These are phyloP conservation scores for Brachyopa scutellaris DNA, from an alignment of 2,888 invertebrate genomes.

Conservation along the genomic window DNA sequence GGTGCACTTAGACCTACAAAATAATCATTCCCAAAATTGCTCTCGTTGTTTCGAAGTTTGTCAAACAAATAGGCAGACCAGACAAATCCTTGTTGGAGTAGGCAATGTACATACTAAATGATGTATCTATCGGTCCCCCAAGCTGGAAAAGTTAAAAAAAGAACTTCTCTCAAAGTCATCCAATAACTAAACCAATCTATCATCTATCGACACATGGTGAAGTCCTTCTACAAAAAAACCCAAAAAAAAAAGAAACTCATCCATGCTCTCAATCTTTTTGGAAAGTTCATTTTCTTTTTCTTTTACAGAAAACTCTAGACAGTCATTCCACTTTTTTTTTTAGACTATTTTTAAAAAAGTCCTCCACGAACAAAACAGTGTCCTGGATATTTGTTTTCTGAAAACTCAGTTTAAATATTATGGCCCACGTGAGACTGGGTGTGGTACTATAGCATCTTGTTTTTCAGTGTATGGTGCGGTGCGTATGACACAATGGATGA, in stretches of 20 bases:
- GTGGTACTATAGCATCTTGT: conserved; percentile 39
- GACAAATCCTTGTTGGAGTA: too few species aligned
- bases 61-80: too few species aligned
- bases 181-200: conserved; percentile 58
- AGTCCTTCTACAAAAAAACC: neutral
- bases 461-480: conserved; percentile 23
- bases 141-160: too few species aligned
- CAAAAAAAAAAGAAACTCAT: too few species aligned
- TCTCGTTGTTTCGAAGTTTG: too few species aligned
- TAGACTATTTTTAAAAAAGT: too few species aligned
- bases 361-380: conserved; percentile 5
- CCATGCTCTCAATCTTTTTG: neutral
- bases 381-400: conserved; percentile 13
- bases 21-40: too few species aligned
- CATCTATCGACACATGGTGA: conserved; percentile 42
- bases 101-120: too few species aligned
- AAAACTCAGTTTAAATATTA: conserved; percentile 1
- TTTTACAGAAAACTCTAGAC: neutral
- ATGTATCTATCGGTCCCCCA: too few species aligned
- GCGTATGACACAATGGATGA: conserved; percentile 37
- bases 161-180: conserved; percentile 29
- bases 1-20: too few species aligned
- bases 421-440: conserved; percentile 67
- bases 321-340: neutral
- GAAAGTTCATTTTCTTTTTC: conserved; percentile 26